A percentile compares a stretch with the other conserved stretches of the same genome.
Conservation (phyloP, 2,113 vertebrate genomes). For the Oreamnos americanus region DNA sequence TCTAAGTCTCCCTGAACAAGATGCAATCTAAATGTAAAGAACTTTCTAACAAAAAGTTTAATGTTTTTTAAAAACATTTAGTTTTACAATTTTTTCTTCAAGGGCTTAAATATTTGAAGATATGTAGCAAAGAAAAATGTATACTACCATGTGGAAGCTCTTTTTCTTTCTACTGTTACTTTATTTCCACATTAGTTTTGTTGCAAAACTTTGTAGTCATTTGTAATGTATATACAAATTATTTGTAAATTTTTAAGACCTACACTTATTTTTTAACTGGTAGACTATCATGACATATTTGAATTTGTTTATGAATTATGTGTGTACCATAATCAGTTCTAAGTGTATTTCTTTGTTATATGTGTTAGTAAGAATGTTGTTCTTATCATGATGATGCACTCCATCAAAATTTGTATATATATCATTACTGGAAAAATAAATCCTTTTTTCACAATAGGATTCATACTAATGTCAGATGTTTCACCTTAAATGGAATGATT, state of each 20-base stretch:
- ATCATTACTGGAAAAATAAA: neutral
- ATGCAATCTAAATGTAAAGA: neutral
- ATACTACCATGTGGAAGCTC: neutral
- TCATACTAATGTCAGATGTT: neutral
- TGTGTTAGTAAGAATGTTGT: neutral
- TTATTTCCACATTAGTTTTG: neutral
- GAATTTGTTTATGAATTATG: neutral
- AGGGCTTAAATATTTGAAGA: neutral
- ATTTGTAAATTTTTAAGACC: neutral
- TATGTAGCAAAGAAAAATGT: neutral
- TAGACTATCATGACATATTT: neutral
- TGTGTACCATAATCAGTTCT: neutral
- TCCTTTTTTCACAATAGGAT: neutral
- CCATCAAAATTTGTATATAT: neutral
- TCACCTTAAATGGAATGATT: neutral
- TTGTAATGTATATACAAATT: neutral
- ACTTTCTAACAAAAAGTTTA: neutral
- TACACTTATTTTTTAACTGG: neutral
- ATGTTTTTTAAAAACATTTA: neutral
- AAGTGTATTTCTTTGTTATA: neutral
- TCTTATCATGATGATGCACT: neutral
- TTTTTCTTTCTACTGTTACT: neutral
- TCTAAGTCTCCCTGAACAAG: neutral
- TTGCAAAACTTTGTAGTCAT: neutral
- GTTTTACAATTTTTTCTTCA: neutral